Evolutionary conservation across 2,888 invertebrate species (phyloP).

Genomic region (Tholera decimalis): DNA sequence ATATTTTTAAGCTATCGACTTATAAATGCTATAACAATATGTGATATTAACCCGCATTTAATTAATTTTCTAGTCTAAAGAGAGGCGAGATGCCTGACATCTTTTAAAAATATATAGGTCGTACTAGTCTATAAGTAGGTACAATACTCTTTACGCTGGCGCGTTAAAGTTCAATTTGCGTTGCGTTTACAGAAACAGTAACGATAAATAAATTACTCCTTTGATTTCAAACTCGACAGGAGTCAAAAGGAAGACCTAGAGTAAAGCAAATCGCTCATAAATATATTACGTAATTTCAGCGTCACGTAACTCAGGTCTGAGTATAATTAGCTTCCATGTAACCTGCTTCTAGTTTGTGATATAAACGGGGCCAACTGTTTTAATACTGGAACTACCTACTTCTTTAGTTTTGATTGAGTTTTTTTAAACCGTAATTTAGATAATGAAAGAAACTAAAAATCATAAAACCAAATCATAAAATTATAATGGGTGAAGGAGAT

Average conservation of each 20-base stretch:
- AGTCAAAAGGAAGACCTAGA: slow-evolving; percentile 8
- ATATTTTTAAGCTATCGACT: too few species aligned
- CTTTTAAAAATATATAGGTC: slow-evolving; percentile 2
- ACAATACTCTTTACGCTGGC: too few species aligned
- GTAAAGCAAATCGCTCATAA: slow-evolving; percentile 7
- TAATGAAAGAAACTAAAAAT: too few species aligned
- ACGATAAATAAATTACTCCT: not conserved
- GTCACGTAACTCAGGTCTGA: not conserved
- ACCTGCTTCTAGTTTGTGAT: not conserved
- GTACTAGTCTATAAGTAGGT: too few species aligned
- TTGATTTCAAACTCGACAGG: slow-evolving; percentile 4
- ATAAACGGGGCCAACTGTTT: not conserved
- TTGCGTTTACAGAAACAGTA: not conserved
- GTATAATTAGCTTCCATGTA: slow-evolving; percentile 14
- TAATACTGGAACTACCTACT: not conserved
- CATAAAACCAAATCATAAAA: too few species aligned
- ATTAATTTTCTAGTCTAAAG: slow-evolving; percentile 10
- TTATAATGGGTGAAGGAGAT: too few species aligned
- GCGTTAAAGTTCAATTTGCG: too few species aligned
- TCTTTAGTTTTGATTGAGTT: too few species aligned
- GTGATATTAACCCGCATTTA: not conserved
- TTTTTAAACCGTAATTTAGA: too few species aligned
- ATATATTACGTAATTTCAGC: not conserved
- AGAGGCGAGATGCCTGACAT: slow-evolving; percentile 6
- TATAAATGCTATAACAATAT: too few species aligned